These are phyloP conservation scores for Leucopsar rothschildi DNA, from an alignment of 2,113 vertebrate genomes.

Conservation along the genomic window DNA sequence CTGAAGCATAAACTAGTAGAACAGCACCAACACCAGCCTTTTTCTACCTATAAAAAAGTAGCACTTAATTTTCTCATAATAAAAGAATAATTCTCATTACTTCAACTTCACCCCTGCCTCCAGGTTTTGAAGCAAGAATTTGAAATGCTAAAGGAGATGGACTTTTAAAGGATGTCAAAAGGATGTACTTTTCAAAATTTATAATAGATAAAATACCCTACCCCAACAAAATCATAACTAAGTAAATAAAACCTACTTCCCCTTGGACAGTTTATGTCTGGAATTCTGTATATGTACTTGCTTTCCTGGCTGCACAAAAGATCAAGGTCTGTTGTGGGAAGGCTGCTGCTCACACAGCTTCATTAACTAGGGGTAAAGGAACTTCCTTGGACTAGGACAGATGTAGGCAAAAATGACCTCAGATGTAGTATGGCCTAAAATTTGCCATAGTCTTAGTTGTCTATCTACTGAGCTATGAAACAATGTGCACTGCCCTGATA, in stretches of 20 bases:
- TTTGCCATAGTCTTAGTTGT: not conserved
- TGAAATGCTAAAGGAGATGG: not conserved
- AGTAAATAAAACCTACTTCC: not conserved
- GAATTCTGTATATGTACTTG: not conserved
- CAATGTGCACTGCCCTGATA: not conserved
- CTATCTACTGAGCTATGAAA: not conserved
- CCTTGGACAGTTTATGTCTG: not conserved
- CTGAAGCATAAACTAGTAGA: not conserved
- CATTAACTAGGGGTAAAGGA: not conserved
- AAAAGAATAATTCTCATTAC: not conserved
- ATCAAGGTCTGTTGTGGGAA: not conserved
- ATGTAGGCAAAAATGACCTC: not conserved
- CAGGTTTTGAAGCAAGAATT: not conserved
- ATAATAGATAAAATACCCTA: not conserved
- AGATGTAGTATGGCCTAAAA: not conserved
- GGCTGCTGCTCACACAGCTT: not conserved
- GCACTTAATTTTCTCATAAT: not conserved
- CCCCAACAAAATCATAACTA: not conserved
- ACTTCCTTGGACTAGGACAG: not conserved
- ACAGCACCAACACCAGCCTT: rapidly evolving
- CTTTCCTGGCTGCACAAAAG: not conserved
- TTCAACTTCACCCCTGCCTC: not conserved
- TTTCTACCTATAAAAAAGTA: not conserved
- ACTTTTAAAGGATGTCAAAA: not conserved
- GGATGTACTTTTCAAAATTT: not conserved